A percentile compares a stretch with the other conserved stretches of the same genome.
Conservation (phyloP, 1,140 invertebrate species). For the Zelostemma sp. region DNA sequence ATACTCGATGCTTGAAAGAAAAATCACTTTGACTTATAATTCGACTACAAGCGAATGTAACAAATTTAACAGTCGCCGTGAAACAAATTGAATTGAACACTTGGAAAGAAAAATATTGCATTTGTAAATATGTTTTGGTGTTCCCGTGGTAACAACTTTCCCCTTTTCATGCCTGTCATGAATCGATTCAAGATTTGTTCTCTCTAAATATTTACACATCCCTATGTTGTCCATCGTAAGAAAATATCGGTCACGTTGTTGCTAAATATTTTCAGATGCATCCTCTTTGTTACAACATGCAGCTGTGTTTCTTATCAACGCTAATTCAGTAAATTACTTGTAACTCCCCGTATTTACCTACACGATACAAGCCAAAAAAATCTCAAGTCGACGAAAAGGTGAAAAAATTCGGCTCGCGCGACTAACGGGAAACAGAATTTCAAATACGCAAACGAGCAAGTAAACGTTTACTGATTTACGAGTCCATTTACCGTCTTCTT, state of each 20-base stretch:
- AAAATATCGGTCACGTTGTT: conserved; percentile 11
- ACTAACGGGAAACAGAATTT: too few species aligned
- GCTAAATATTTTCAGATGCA: not conserved
- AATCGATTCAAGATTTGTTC: not conserved
- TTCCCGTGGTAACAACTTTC: not conserved
- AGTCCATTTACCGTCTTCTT: not conserved
- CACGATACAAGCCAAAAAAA: not conserved
- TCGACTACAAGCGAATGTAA: too few species aligned
- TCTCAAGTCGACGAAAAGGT: not conserved
- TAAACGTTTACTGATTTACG: not conserved
- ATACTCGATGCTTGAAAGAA: too few species aligned
- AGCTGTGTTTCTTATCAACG: not conserved
- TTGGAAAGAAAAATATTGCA: conserved; percentile 4
- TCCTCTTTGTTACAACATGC: not conserved
- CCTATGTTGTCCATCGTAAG: not conserved
- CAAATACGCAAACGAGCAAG: too few species aligned
- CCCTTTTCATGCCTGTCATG: not conserved
- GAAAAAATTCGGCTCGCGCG: not conserved
- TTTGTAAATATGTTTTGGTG: not conserved
- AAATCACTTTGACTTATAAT: too few species aligned
- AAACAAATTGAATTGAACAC: conserved; percentile 3
- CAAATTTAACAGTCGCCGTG: too few species aligned
- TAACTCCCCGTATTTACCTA: not conserved
- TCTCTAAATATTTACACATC: not conserved
- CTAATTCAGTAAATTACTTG: not conserved